phyloP scores from a whole-genome alignment of 2,113 vertebrate genomes.

The Sterna hirundo region DNA sequence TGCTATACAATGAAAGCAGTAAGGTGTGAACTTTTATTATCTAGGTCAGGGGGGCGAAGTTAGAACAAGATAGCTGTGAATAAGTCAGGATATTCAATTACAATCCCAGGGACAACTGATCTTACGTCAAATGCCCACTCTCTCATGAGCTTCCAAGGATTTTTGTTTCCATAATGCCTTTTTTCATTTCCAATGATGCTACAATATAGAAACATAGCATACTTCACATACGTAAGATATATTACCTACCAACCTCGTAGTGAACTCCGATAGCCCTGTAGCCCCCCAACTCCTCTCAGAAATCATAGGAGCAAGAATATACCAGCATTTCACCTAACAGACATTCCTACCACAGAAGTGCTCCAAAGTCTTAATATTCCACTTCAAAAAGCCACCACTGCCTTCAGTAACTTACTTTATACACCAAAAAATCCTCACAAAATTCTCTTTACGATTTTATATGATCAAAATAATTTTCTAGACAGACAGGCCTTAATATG shows the following conservation, averaged over 20 bases:
- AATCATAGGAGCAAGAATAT: not conserved
- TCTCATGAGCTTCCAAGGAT: not conserved
- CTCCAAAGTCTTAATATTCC: not conserved
- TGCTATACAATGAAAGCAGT: not conserved
- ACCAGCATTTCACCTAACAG: not conserved
- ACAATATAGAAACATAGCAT: not conserved
- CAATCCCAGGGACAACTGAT: not conserved
- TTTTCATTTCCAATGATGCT: not conserved
- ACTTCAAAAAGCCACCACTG: not conserved
- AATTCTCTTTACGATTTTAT: not conserved
- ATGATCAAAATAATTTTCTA: not conserved
- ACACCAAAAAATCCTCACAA: not conserved
- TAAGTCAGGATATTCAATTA: not conserved
- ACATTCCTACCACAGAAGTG: not conserved
- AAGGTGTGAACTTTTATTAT: not conserved
- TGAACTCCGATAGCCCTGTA: not conserved
- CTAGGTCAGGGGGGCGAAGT: accelerated
- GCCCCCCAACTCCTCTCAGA: not conserved
- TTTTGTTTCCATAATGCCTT: not conserved
- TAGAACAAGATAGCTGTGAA: not conserved
- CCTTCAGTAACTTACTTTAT: not conserved
- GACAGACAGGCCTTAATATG: not conserved
- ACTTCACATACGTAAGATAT: not conserved
- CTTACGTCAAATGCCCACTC: not conserved
- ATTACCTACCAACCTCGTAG: not conserved